A percentile compares a stretch with the other conserved stretches of the same genome.
phyloP scores from a whole-genome alignment of 2,888 invertebrate species.

The Mactromeris polynyma region DNA sequence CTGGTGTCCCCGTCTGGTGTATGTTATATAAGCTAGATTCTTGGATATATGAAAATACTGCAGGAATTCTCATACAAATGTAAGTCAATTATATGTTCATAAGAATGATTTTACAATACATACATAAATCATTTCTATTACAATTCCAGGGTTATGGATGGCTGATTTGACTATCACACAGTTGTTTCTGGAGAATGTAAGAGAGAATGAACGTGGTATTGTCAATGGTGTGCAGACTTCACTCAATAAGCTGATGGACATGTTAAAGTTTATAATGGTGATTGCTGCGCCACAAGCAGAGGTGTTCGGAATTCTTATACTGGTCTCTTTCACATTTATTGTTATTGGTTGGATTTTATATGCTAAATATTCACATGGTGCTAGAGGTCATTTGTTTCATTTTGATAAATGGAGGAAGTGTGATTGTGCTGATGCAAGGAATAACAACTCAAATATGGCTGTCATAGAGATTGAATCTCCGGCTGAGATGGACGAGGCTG shows the following conservation, averaged over 20 bases:
- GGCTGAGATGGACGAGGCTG: not conserved
- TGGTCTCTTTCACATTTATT: conserved; percentile 87
- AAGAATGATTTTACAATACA: no score
- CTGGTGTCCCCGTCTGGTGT: no score
- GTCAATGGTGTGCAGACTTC: conserved; percentile 89
- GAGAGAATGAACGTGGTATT: conserved; percentile 87
- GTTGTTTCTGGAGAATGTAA: conserved; percentile 88
- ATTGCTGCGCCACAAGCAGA: conserved; percentile 87
- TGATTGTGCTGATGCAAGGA: conserved; percentile 20
- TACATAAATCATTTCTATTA: no score
- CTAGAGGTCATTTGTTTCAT: conserved; percentile 81
- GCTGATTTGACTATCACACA: conserved; percentile 89
- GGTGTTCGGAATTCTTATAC: conserved; percentile 88
- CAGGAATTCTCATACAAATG: no score
- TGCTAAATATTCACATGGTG: conserved; percentile 78
- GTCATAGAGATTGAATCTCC: not conserved
- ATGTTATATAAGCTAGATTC: no score
- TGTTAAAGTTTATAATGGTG: conserved; percentile 88
- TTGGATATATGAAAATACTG: no score
- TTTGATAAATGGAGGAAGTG: conserved; percentile 68
- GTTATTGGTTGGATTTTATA: conserved; percentile 82
- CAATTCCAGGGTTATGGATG: conserved; percentile 88
- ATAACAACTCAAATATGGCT: conserved; percentile 24
- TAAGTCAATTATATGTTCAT: no score
- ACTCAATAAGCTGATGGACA: conserved; percentile 88